A percentile compares a stretch with the other conserved stretches of the same genome.
These are phyloP conservation scores for Magallana gigas DNA, from an alignment of 1,140 invertebrate genomes.

Conservation along the genomic window DNA sequence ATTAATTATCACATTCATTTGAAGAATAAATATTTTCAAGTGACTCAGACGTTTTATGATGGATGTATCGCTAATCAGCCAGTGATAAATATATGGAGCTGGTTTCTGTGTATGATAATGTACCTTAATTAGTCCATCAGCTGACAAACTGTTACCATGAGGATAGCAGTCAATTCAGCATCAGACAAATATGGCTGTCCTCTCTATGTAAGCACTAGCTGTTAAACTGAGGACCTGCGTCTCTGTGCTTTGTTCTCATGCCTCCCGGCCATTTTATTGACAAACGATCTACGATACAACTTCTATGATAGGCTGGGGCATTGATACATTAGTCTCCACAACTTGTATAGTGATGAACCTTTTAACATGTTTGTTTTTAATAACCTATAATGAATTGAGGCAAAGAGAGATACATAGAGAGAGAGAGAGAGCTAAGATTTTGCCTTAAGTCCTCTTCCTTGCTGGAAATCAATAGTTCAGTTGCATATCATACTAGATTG, in stretches of 20 bases:
- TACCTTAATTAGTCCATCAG: no score
- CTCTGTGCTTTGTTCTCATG: neutral
- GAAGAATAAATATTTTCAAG: no score
- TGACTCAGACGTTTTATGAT: no score
- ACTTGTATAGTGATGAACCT: neutral
- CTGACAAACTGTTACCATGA: neutral
- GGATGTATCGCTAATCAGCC: no score
- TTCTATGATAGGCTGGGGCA: neutral
- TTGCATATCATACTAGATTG: neutral
- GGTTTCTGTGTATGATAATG: no score
- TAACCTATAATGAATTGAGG: conserved; percentile 31
- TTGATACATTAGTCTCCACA: neutral
- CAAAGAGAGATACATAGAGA: neutral
- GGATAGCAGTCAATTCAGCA: neutral
- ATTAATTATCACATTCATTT: no score
- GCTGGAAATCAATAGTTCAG: neutral
- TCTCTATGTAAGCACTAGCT: neutral
- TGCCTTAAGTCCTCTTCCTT: neutral
- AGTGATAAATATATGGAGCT: no score
- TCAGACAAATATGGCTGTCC: neutral
- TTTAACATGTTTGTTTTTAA: conserved; percentile 30
- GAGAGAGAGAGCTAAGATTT: no score
- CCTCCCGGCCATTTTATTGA: neutral
- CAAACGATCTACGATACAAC: neutral
- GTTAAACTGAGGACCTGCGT: neutral